These are phyloP conservation scores for Miltochrista miniata DNA, from an alignment of 2,888 invertebrate genomes.

Conservation along the genomic window DNA sequence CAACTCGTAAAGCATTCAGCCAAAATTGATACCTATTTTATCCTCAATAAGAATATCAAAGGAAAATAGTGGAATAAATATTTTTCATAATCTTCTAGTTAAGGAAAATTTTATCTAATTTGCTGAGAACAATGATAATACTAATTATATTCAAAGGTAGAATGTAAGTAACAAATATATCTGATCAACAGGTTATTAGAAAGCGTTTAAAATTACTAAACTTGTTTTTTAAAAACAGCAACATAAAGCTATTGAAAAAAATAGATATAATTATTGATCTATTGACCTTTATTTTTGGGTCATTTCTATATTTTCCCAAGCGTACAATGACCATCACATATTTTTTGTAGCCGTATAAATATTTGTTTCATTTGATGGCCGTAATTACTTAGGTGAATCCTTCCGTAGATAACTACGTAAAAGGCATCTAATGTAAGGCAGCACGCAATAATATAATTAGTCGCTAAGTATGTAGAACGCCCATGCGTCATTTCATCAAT, in stretches of 20 bases:
- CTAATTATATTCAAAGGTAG: too few species aligned
- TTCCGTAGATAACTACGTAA: slow-evolving; percentile 9
- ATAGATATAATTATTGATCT: neutral
- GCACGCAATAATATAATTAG: slow-evolving; percentile 66
- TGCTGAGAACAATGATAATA: too few species aligned
- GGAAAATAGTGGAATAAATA: too few species aligned
- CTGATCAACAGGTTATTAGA: too few species aligned
- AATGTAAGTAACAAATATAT: too few species aligned
- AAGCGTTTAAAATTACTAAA: too few species aligned
- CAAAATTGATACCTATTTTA: too few species aligned
- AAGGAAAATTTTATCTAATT: too few species aligned
- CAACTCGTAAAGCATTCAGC: too few species aligned
- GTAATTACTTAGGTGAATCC: slow-evolving; percentile 18
- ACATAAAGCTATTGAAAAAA: neutral
- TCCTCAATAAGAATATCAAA: too few species aligned
- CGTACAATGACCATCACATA: neutral
- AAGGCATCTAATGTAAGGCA: slow-evolving; percentile 40
- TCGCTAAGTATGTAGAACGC: slow-evolving; percentile 46
- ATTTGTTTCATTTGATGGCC: slow-evolving; percentile 5
- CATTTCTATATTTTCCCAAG: neutral
- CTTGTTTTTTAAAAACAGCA: too few species aligned
- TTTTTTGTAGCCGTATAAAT: neutral
- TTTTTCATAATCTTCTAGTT: too few species aligned
- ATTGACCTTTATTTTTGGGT: neutral
- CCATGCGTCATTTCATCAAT: slow-evolving; percentile 40